Conservation (phyloP, 2,888 invertebrate genomes). For the Acronicta aceris region DNA sequence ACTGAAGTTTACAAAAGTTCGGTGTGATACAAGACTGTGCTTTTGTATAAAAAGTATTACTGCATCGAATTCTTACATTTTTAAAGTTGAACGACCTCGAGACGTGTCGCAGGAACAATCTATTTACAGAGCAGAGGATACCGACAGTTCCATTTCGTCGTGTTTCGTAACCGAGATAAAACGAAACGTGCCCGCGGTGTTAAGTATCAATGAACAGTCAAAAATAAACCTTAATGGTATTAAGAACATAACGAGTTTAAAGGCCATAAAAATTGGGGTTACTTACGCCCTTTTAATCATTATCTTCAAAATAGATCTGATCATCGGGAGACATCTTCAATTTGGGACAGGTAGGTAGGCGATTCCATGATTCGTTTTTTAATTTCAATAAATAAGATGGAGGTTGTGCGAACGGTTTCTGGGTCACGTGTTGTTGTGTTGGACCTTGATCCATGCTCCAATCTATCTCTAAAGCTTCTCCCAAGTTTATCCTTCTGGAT, state of each 20-base stretch:
- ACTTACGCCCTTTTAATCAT: neutral
- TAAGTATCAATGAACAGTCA: conserved; percentile 33
- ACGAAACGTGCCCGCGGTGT: conserved; percentile 36
- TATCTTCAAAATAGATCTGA: neutral
- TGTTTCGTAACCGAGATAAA: conserved; percentile 47
- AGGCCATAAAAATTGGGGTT: neutral
- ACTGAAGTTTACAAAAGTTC: neutral
- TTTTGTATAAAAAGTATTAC: neutral
- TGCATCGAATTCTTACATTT: conserved; percentile 14
- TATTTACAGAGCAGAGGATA: conserved; percentile 51
- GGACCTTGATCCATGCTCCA: too few relatives aligned
- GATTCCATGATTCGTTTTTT: too few relatives aligned
- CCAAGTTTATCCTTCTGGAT: too few relatives aligned
- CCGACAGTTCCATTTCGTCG: conserved; percentile 25
- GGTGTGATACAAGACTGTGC: neutral
- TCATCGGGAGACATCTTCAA: too few relatives aligned
- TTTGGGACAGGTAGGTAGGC: too few relatives aligned
- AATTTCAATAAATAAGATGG: too few relatives aligned
- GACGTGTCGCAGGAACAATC: conserved; percentile 46
- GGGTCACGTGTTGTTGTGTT: too few relatives aligned
- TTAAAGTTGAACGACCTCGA: conserved; percentile 57
- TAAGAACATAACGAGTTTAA: neutral
- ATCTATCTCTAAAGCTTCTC: too few relatives aligned
- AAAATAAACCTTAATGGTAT: conserved; percentile 17
- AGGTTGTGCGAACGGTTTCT: too few relatives aligned